Evolutionary conservation across 2,797 vertebrate species (phyloP), one percentile per base, ranked within the genome.

Genomic region (Danio kyathit): DNA sequence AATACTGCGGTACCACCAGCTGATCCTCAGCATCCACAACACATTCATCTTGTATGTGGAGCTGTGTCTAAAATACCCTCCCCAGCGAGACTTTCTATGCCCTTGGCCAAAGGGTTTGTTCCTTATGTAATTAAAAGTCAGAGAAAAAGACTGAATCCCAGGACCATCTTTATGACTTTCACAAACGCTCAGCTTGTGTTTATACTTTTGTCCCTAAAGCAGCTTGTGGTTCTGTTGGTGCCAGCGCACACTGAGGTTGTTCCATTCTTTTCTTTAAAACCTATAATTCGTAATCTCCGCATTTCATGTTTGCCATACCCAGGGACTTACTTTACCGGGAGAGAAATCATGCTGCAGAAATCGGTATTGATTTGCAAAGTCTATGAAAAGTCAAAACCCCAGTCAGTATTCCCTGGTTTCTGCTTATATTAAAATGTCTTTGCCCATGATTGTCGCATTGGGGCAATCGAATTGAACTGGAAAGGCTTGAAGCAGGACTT

Each of bases 1-100:
- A 87, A 86, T 82, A 69, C 86, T 76, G 49, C 66, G 63, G 74
- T 56, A 80, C 86, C 80, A 83, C 84, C 87, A 70, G 78, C 79
- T 77, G 82, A 63, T 60, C 80, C 76, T 61, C 66, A 71, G 85
- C 78, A 73, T 82, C 79, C 79, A 74, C 79, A 70, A 77, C 73
- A 81, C 78, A 84, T 85, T 82, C 79, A 80, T 84, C 67, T 85
- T 80, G 64, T 75, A 83, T 70, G 72, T 76, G n/a, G 61, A 71
- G 19, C 70, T n/a, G 51, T 57, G 72, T 79, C 66, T 83, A 54
- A 73, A 81, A 80, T 57, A 67, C 75, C 72, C 60, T 56, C 51
- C 44, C 77, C 38, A 54, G 17, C 6, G 52, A 74, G 71, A 73
- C 29, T n/a, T 59, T 76, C 49, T 59, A 9, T 63, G 51, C 73